Evolutionary conservation across 2,113 vertebrate genomes (phyloP).

Genomic region (Ammodramus savannarum): DNA sequence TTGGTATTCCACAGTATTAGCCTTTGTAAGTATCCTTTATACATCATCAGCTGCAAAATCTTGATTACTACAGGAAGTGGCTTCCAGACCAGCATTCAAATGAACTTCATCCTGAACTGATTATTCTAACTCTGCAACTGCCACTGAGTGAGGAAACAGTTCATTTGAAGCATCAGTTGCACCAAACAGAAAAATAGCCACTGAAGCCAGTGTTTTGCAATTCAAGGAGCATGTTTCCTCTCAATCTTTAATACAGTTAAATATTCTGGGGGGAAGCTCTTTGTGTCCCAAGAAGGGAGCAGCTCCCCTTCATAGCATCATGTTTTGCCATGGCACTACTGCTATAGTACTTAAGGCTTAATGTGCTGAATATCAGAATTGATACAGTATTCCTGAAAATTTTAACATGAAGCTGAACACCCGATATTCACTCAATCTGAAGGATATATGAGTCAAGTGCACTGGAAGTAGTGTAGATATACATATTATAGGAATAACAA

Average conservation of each 20-base stretch:
- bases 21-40: not conserved
- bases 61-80: not conserved
- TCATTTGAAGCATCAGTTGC: not conserved
- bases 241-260: not conserved
- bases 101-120: not conserved
- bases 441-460: not conserved
- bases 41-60: not conserved
- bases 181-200: not conserved
- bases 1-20: not conserved
- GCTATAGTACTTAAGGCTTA: not conserved
- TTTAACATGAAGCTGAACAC: not conserved
- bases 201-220: not conserved
- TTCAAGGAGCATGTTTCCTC: not conserved
- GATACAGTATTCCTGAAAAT: not conserved
- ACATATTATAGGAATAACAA: not conserved
- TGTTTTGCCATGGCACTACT: not conserved
- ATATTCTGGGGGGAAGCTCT: not conserved
- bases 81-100: conserved; percentile 4
- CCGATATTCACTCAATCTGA: not conserved
- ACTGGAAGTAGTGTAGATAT: not conserved
- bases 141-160: not conserved
- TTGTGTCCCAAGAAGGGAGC: not conserved
- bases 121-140: not conserved
- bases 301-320: not conserved
- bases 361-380: not conserved